Percentiles rank a stretch among this genome's conserved stretches.
phyloP scores from a whole-genome alignment of 2,888 invertebrate species.

The Limnephilus marmoratus region DNA sequence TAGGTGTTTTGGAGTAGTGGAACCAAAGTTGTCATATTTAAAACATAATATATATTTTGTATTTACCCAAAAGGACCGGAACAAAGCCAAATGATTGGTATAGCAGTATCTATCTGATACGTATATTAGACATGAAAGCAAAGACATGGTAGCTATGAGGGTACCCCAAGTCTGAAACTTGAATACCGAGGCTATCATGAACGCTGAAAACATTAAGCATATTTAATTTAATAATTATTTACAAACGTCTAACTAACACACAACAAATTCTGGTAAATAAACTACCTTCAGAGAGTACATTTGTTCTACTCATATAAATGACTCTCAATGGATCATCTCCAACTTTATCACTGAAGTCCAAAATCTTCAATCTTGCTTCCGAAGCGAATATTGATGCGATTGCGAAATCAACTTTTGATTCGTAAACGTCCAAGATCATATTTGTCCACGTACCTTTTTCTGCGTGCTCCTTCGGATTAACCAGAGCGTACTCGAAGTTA shows the following conservation, averaged over 20 bases:
- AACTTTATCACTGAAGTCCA: constrained; percentile 50
- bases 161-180: constrained; percentile 38
- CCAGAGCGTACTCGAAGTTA: constrained; percentile 52
- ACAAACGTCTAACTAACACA: neutral
- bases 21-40: too few relatives aligned
- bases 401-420: constrained; percentile 58
- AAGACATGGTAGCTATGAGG: neutral
- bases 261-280: neutral
- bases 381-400: constrained; percentile 60
- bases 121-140: constrained; percentile 23
- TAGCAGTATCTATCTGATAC: constrained; percentile 18
- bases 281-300: constrained; percentile 56
- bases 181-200: constrained; percentile 45
- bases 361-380: constrained; percentile 51
- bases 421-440: constrained; percentile 57
- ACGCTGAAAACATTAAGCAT: constrained; percentile 29
- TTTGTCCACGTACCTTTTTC: constrained; percentile 55
- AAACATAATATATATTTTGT: too few relatives aligned
- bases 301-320: constrained; percentile 47
- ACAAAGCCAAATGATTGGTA: neutral
- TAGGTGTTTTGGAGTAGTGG: too few relatives aligned
- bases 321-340: constrained; percentile 60
- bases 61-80: constrained; percentile 8
- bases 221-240: neutral
- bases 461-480: constrained; percentile 45